phyloP scores from a whole-genome alignment of 2,888 invertebrate genomes.

The Mesochorus sp. region DNA sequence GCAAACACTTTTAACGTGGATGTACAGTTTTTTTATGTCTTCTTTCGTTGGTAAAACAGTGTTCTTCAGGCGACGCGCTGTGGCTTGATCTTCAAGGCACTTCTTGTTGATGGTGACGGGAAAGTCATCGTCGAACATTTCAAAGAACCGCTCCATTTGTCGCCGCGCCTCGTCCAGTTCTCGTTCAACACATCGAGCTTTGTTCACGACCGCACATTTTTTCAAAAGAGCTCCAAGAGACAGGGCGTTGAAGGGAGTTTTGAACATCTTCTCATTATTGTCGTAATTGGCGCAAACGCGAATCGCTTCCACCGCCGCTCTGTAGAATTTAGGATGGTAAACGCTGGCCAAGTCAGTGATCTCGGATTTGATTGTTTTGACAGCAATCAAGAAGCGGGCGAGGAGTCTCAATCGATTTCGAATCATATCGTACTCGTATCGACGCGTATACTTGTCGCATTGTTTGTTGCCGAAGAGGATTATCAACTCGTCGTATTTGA shows the following conservation, averaged over 20 bases:
- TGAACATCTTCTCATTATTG: background rate
- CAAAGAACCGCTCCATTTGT: conserved; percentile 8
- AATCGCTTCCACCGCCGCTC: conserved; percentile 36
- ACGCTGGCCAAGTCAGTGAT: conserved; percentile 45
- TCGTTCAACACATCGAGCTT: conserved; percentile 25
- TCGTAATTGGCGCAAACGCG: conserved; percentile 37
- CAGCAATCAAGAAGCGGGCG: conserved; percentile 38
- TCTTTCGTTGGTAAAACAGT: background rate
- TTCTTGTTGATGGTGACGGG: conserved; percentile 24
- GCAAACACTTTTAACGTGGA: background rate
- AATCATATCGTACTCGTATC: conserved; percentile 57
- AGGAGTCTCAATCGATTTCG: conserved; percentile 50
- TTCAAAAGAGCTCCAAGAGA: conserved; percentile 44
- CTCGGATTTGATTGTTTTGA: conserved; percentile 13
- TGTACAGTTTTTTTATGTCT: background rate
- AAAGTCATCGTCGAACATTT: conserved; percentile 11
- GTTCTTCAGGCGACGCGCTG: background rate
- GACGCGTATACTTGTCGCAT: conserved; percentile 54
- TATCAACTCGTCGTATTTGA: conserved; percentile 60
- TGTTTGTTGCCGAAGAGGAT: conserved; percentile 61
- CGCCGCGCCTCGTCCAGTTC: conserved; percentile 8
- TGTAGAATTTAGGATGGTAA: conserved; percentile 51
- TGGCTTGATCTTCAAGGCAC: conserved; percentile 1
- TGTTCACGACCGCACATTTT: conserved; percentile 26
- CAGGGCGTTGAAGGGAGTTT: conserved; percentile 39